Evolutionary conservation across 1,140 invertebrate genomes (phyloP).

Genomic region (Yoshiicerus persimilis): DNA sequence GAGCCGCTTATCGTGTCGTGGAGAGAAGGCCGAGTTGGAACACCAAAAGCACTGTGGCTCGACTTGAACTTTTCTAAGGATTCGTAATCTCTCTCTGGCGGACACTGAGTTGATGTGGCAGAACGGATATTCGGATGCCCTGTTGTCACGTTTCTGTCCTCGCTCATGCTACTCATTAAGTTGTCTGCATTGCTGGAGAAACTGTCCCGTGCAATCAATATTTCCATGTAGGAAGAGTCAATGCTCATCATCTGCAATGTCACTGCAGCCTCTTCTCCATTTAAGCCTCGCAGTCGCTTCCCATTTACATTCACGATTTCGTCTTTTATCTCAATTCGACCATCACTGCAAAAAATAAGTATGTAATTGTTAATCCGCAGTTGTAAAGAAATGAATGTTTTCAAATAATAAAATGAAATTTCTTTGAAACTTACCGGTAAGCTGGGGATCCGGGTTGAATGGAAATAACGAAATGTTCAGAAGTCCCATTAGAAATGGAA

Average conservation of each 20-base stretch:
- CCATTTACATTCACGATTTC: constrained; percentile 62
- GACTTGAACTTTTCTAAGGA: neutral
- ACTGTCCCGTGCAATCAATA: constrained; percentile 56
- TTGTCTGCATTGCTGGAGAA: neutral
- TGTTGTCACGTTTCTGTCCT: too few relatives aligned
- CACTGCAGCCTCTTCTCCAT: constrained; percentile 57
- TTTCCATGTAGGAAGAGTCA: constrained; percentile 55
- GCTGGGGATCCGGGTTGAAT: constrained; percentile 31
- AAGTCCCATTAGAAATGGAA: neutral
- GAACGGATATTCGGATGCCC: neutral
- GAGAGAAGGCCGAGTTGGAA: neutral
- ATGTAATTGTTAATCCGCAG: neutral
- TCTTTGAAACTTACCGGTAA: constrained; percentile 31
- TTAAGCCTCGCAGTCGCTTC: constrained; percentile 57
- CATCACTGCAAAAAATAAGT: constrained; percentile 55
- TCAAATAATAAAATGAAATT: neutral
- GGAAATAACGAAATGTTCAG: constrained; percentile 36
- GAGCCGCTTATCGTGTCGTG: neutral
- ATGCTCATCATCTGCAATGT: constrained; percentile 55
- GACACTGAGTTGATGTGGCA: neutral
- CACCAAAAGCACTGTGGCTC: neutral
- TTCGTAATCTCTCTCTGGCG: neutral
- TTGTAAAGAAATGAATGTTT: neutral
- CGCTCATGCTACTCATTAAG: neutral
- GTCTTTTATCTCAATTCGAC: constrained; percentile 58